Base-by-base conservation (phyloP, 2,888 invertebrate genomes). In the Plagodis dolabraria region DNA sequence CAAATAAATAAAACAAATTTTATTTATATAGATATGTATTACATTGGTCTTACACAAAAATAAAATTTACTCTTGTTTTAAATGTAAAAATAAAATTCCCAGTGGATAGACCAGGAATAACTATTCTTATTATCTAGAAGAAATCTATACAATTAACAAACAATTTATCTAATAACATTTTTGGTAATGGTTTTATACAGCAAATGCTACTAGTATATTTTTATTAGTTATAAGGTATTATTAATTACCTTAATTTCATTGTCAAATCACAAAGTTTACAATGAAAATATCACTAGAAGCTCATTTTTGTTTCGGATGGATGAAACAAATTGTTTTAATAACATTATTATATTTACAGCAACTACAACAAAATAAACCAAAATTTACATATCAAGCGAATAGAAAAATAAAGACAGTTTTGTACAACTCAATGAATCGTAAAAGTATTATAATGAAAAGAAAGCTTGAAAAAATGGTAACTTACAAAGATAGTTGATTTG, bases 31-130 rank as follows among this genome's bases (percentile, higher is more conserved):
- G 90, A 88, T 90, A 89, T 92, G 90, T 92, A 90, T 92, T 91
- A 83, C 84, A 87, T 87, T 89, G 87, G 86, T 91, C 86, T 89
- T 87, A 89, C 88, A 90, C 81, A 89, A 91, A 90, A 91, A 91
- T 91, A 92, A 88, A 85, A 83, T 86, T 86, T 85, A 83, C 79
- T 85, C 82, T 86, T 79, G 78, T 82, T 85, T 85, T 81, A 80
- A 79, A 83, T 90, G 90, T 87, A 91, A 92, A 92, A 92, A 92
- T 92, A 92, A 92, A 89, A 77, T 88, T 88, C 89, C 89, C 80
- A 82, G 85, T 73, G 72, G 61, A 68, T 77, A 64, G 61, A 79
- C 86, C 67, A 76, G 85, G 89, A 89, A 89, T 89, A 90, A 88
- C 87, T 89, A 89, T 90, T 79, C 89, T 92, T 90, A 89, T 64